phyloP scores from a whole-genome alignment of 2,888 invertebrate genomes.

The Monoplex corrugatus region DNA sequence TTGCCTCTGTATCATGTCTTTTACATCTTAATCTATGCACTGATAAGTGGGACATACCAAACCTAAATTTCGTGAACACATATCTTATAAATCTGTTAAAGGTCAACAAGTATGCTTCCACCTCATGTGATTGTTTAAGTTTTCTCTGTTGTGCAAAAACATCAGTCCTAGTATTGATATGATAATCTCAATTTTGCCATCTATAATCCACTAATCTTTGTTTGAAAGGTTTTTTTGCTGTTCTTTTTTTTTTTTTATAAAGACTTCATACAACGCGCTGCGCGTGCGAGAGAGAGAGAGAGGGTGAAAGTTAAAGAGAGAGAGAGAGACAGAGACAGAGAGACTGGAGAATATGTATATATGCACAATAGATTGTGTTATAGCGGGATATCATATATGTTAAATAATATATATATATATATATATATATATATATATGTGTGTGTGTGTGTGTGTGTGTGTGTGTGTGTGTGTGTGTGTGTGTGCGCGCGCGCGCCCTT shows the following conservation, averaged over 20 bases:
- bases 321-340: background rate
- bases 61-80: no score
- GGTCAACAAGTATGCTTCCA: no score
- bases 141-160: no score
- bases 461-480: background rate
- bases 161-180: background rate
- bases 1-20: no score
- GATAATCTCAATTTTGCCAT: background rate
- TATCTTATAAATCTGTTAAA: no score
- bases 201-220: background rate
- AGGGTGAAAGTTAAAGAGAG: background rate
- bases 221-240: background rate
- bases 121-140: no score
- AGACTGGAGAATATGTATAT: background rate
- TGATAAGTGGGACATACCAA: no score
- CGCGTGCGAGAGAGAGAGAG: background rate
- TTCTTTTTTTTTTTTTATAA: background rate
- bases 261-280: no score
- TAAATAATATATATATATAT: background rate
- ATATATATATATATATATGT: background rate
- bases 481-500: background rate
- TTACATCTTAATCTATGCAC: no score
- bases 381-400: background rate
- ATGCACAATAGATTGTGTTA: background rate
- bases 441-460: background rate